Evolutionary conservation across 2,888 invertebrate species (phyloP), one percentile per base, ranked within the genome.

Genomic region (Phrixothrix hirtus): DNA sequence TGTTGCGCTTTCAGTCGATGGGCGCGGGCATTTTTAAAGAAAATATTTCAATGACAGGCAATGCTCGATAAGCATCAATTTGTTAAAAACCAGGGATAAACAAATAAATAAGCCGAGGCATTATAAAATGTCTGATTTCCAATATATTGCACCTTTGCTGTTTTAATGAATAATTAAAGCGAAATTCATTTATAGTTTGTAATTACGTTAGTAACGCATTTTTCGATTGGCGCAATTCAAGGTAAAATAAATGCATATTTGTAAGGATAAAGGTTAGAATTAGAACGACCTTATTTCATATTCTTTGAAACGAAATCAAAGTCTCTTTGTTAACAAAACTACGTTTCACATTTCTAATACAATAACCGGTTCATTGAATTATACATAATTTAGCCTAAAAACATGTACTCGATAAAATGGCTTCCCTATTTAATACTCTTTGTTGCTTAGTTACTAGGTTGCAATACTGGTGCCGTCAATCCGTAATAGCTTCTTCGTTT

Each of bases 301-400:
- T 68, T 70, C 70, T 70, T 71, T 66, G 65, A 67, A 67, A 69
- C 67, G 69, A 69, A 72, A 70, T 67, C 67, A 64, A 66, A 66
- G 65, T 70, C 69, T 70, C 70, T 73, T 71, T 71, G 72, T 71
- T 73, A 66, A 66, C 67, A 64, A 68, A 70, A 71, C 70, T 68
- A 65, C 69, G 69, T 70, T 63, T 64, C 60, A 48, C 57, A 49
- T 58, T 73, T 72, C 73, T 73, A 72, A 72, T 69, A 63, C 70
- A 64, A 59, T 63, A 69, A 74, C 73, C 73, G 73, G 74, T 73
- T 73, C 70, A 71, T 71, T 72, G 73, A 74, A 73, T 73, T 70
- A 70, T n/a, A n/a, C n/a, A n/a, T 70, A 73, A 72, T 73, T 71
- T 70, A 72, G 69, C 71, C 72, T 71, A 72, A 74, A 73, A 74